phyloP scores from a whole-genome alignment of 2,797 vertebrate genomes.

The Phataginus tricuspis region DNA sequence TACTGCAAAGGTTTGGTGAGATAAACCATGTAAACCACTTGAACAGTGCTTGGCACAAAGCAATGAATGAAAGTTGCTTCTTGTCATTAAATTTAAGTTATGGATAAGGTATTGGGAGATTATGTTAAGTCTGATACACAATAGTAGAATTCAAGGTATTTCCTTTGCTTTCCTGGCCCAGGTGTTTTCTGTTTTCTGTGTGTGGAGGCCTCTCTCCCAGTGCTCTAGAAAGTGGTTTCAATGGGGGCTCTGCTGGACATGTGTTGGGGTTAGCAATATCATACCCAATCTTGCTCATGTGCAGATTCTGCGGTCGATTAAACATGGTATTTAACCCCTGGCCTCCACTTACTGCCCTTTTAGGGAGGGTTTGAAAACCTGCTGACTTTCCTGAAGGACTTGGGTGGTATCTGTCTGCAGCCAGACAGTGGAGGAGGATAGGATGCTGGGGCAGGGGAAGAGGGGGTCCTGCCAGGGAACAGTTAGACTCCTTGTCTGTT shows the following conservation, averaged over 20 bases:
- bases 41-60: neutral
- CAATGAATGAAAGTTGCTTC: neutral
- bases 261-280: rapidly evolving
- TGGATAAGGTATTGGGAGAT: neutral
- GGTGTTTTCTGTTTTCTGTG: neutral
- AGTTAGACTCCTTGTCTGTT: neutral
- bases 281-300: neutral
- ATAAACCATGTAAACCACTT: neutral
- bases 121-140: neutral
- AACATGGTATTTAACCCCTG: neutral
- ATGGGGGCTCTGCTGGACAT: neutral
- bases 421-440: neutral
- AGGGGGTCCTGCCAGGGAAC: neutral
- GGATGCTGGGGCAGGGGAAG: neutral
- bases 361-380: neutral
- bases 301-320: neutral
- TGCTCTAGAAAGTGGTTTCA: neutral
- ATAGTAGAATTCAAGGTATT: neutral
- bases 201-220: neutral
- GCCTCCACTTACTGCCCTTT: neutral
- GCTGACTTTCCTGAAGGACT: conserved; percentile 18
- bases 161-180: neutral
- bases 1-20: neutral
- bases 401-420: neutral
- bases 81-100: neutral